These are phyloP conservation scores for Mechanitis messenoides DNA, from an alignment of 2,888 invertebrate genomes.

Conservation along the genomic window DNA sequence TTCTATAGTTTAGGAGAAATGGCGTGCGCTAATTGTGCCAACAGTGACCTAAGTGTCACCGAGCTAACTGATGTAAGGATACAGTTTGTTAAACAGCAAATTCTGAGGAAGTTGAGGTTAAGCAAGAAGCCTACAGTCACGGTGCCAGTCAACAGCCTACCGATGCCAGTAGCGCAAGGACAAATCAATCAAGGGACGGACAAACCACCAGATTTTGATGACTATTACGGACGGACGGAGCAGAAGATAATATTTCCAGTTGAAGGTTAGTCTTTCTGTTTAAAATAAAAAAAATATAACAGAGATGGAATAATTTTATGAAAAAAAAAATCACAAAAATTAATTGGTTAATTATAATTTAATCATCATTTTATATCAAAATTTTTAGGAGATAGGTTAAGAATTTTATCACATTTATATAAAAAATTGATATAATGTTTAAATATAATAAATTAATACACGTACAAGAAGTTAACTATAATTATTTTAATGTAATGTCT, in stretches of 20 bases:
- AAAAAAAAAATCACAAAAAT: too few relatives aligned
- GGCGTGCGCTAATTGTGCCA: constrained; percentile 61
- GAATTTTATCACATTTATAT: too few relatives aligned
- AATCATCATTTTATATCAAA: too few relatives aligned
- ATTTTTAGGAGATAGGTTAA: too few relatives aligned
- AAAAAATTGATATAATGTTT: too few relatives aligned
- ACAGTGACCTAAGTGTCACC: constrained; percentile 64
- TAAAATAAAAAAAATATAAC: background rate
- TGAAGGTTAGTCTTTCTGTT: constrained; percentile 76
- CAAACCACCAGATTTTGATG: constrained; percentile 80
- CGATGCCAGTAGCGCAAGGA: constrained; percentile 85
- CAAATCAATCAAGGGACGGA: constrained; percentile 78
- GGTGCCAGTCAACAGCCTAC: constrained; percentile 79
- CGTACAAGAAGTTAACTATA: too few relatives aligned
- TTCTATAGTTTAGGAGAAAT: constrained; percentile 51
- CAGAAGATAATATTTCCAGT: constrained; percentile 89
- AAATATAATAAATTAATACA: too few relatives aligned
- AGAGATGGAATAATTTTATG: too few relatives aligned
- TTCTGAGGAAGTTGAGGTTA: constrained; percentile 85
- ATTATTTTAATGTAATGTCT: too few relatives aligned
- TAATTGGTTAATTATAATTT: too few relatives aligned
- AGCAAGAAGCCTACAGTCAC: constrained; percentile 84
- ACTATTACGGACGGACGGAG: constrained; percentile 89
- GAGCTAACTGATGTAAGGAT: constrained; percentile 83
- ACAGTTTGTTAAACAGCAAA: constrained; percentile 90